Conservation (phyloP, 2,888 invertebrate genomes). For the Stenchaetothrips biformis region DNA sequence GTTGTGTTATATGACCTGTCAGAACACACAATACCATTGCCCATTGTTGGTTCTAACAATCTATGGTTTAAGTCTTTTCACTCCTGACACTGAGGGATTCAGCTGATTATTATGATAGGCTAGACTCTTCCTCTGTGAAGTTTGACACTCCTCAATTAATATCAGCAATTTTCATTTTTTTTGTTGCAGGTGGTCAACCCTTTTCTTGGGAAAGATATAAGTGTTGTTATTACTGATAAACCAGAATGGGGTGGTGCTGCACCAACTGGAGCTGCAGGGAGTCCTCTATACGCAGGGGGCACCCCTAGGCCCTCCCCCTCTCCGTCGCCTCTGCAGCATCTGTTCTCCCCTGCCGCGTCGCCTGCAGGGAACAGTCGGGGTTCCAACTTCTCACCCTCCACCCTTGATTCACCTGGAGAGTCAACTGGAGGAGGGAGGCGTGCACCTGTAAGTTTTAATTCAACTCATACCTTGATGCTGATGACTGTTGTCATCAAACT, state of each 20-base stretch:
- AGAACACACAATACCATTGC: too few relatives aligned
- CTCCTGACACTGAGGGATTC: too few relatives aligned
- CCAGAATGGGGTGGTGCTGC: constrained; percentile 37
- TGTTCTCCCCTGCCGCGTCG: constrained; percentile 37
- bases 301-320: constrained; percentile 31
- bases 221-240: constrained; percentile 55
- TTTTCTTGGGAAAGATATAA: constrained; percentile 57
- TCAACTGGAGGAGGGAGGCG: background rate
- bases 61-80: too few relatives aligned
- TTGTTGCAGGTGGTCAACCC: constrained; percentile 55
- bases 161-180: constrained; percentile 2
- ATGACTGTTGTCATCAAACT: background rate
- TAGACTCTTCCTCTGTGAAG: background rate
- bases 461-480: background rate
- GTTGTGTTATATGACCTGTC: too few relatives aligned
- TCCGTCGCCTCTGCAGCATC: constrained; percentile 35
- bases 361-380: constrained; percentile 13
- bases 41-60: too few relatives aligned
- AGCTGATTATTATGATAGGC: too few relatives aligned
- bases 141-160: background rate
- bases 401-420: constrained; percentile 8
- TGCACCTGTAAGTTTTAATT: background rate
- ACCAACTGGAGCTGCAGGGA: constrained; percentile 15
- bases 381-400: constrained; percentile 18
- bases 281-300: background rate